Evolutionary conservation across 2,888 invertebrate genomes (phyloP), one percentile per base, ranked within the genome.

Genomic region (Stenolophus ochropezus): DNA sequence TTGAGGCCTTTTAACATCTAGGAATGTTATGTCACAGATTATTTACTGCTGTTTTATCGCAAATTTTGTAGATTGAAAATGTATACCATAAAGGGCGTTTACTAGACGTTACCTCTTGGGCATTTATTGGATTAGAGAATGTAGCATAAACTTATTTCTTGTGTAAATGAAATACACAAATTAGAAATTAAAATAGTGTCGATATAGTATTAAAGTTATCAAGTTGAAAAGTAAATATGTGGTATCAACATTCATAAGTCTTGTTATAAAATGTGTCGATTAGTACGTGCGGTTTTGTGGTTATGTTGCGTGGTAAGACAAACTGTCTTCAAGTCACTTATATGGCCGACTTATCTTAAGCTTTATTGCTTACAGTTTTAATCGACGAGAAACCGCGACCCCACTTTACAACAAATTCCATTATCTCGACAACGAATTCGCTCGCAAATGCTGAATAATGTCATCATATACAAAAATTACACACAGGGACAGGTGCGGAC

Each of bases 311-410:
- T 65, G 65, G 65, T 65, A 65, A 65, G 65, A 69, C 65, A 69
- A 69, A 69, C 33, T 69, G 65, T 14, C 33, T 18, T 58, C 25
- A 4, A 23, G 14, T 69, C 23, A 21, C 21, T 61, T 61, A 77
- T 61, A 79, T 49, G 69, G 27, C 69, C 69, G 23, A 79, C 79
- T 79, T 79, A 79, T 79, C 79, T 79, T 79, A 79, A 79, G 79
- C 69, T 79, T 79, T 61, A 79, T 79, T 79, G 69, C 79, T 79
- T 51, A 79, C 69, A 79, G 42, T 79, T 49, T 69, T 18, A 79
- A 69, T 49, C 79, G 79, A 79, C 65, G 33, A 61, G 25, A 69
- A 49, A 69, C 49, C 21, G 21, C 27, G 53, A 79, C 27, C 27
- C 79, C 79, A 79, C 79, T 79, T 69, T 69, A 78, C 79, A 42